A percentile compares a stretch with the other conserved stretches of the same genome.
These are phyloP conservation scores for Metridium senile DNA, from an alignment of 92 coral and sea anemone genomes.

Conservation along the genomic window DNA sequence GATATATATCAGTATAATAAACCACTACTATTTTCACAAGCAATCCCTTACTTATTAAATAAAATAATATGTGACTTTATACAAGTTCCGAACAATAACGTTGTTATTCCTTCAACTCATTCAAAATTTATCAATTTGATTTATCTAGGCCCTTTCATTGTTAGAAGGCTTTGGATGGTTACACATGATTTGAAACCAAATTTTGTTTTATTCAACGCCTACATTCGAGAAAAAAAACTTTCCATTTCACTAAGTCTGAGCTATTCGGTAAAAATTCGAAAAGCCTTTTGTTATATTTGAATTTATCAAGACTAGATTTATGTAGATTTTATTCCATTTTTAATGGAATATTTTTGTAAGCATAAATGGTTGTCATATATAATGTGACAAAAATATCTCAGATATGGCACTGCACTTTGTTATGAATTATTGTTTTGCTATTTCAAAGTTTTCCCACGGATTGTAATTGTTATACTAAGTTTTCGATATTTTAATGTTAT, in stretches of 20 bases:
- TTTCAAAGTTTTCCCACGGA: no score
- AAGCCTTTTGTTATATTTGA: neutral
- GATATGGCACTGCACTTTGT: neutral
- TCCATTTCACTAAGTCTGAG: neutral
- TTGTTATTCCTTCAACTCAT: slow-evolving; percentile 1
- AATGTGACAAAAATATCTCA: neutral
- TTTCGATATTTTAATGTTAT: no score
- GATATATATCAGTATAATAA: neutral
- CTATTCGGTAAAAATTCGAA: neutral
- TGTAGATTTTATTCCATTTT: neutral
- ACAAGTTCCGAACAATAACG: neutral
- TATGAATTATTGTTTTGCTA: neutral
- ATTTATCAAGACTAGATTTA: neutral
- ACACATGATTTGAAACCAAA: slow-evolving; percentile 3
- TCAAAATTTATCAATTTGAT: slow-evolving; percentile 10
- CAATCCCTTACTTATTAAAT: no score
- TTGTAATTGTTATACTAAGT: neutral
- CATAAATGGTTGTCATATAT: neutral
- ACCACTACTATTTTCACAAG: neutral
- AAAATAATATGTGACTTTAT: no score
- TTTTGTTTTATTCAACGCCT: neutral
- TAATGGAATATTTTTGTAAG: neutral
- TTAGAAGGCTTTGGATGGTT: neutral
- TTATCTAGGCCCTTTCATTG: neutral
- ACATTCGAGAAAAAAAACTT: slow-evolving; percentile 1